These are phyloP conservation scores for Carassius auratus DNA, from an alignment of 2,113 vertebrate genomes.

Conservation along the genomic window DNA sequence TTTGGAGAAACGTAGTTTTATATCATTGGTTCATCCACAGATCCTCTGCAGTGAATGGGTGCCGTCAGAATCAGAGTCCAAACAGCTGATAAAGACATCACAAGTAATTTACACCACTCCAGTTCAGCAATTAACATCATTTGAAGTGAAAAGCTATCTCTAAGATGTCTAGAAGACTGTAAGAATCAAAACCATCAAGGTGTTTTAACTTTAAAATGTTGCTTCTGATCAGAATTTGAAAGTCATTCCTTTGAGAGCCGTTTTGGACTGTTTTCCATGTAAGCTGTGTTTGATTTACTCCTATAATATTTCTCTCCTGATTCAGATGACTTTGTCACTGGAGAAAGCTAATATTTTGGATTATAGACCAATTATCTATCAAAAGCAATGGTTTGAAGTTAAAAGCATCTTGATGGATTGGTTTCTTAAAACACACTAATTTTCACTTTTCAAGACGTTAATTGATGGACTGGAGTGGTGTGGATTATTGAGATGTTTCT, in stretches of 20 bases:
- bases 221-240: not conserved
- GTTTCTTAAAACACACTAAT: not conserved
- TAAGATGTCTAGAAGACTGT: too few relatives aligned
- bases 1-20: not conserved
- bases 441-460: not conserved
- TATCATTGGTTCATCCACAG: not conserved
- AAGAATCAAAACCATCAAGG: not conserved
- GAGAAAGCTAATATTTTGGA: too few relatives aligned
- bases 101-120: not conserved
- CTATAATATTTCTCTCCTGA: too few relatives aligned
- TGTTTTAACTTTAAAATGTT: not conserved
- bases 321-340: not conserved
- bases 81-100: not conserved
- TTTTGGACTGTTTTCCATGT: too few relatives aligned
- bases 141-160: not conserved
- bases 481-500: too few relatives aligned
- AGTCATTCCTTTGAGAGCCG: not conserved
- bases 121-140: not conserved
- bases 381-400: too few relatives aligned
- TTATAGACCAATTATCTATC: too few relatives aligned
- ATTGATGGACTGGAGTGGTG: not conserved
- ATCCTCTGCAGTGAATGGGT: not conserved
- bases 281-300: too few relatives aligned
- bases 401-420: too few relatives aligned
- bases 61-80: not conserved